Evolutionary conservation across 30 jellyfish, hydroid and myxozoan genomes (phyloP).

Genomic region (Cassiopea xamachana): DNA sequence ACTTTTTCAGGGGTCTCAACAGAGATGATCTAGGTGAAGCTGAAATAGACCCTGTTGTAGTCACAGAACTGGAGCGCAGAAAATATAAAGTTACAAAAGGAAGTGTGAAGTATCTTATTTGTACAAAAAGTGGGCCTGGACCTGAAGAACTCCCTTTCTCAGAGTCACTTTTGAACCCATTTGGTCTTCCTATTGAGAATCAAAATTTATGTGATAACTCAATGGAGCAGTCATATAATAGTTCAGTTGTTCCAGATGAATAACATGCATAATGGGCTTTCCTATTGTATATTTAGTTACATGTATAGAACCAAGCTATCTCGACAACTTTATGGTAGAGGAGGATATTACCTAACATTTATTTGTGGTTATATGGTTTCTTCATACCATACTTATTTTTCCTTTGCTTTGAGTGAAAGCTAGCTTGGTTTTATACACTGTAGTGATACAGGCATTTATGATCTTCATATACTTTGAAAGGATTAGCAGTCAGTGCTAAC

Average conservation of each 20-base stretch:
- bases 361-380: too few relatives aligned
- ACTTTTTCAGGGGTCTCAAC: conserved; percentile 36
- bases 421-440: too few relatives aligned
- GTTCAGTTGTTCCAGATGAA: neutral
- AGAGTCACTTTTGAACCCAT: conserved; percentile 61
- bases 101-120: conserved; percentile 37
- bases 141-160: conserved; percentile 64
- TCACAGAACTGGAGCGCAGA: conserved; percentile 40
- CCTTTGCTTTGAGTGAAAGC: too few relatives aligned
- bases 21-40: neutral
- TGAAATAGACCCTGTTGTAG: conserved; percentile 18
- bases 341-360: too few relatives aligned
- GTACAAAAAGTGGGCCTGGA: conserved; percentile 63
- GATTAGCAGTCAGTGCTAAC: too few relatives aligned
- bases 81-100: conserved; percentile 17
- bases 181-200: conserved; percentile 71
- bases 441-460: too few relatives aligned
- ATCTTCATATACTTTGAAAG: too few relatives aligned
- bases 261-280: neutral
- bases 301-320: too few relatives aligned
- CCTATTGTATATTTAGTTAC: too few relatives aligned
- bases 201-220: conserved; percentile 54
- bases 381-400: too few relatives aligned
- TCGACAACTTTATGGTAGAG: too few relatives aligned
- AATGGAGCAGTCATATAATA: conserved; percentile 1